Conservation (phyloP, 2,113 vertebrate species). For the Aleadryas rufinucha region DNA sequence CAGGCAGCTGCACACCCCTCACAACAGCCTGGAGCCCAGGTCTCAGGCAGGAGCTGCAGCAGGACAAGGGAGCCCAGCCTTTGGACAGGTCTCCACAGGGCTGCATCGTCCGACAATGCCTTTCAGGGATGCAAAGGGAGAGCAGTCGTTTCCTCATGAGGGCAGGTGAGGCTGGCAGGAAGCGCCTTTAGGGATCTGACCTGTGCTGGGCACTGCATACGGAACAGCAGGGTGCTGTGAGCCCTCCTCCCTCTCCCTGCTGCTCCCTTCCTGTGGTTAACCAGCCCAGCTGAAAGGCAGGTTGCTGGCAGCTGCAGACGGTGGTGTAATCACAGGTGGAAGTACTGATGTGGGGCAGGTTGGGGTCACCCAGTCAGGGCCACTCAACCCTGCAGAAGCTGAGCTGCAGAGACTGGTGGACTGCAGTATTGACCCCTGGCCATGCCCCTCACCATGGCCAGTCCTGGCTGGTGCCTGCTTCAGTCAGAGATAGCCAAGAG, state of each 20-base stretch:
- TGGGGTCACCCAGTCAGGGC: neutral
- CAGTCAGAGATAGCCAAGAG: neutral
- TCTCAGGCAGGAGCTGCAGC: constrained; percentile 83
- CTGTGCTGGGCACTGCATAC: constrained; percentile 82
- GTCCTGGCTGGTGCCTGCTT: neutral
- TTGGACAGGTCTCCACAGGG: constrained; percentile 76
- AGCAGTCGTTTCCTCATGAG: constrained; percentile 80
- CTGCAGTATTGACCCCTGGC: neutral
- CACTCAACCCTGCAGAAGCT: accelerated
- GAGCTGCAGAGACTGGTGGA: neutral
- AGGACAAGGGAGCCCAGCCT: constrained; percentile 79
- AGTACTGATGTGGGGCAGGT: accelerated
- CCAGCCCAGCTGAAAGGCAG: neutral
- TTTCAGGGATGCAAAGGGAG: constrained; percentile 84
- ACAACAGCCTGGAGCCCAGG: constrained; percentile 72
- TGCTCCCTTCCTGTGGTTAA: neutral
- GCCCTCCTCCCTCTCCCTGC: neutral
- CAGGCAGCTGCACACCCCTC: constrained; percentile 54
- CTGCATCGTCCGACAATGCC: constrained; percentile 82
- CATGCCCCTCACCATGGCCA: accelerated
- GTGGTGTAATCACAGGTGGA: neutral
- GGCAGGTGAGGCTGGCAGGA: constrained; percentile 82
- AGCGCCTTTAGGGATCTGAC: constrained; percentile 83
- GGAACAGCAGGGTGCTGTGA: constrained; percentile 80
- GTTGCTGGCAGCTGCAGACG: neutral